Base-by-base conservation (phyloP, 1,140 invertebrate genomes). In the Eupeodes corollae region DNA sequence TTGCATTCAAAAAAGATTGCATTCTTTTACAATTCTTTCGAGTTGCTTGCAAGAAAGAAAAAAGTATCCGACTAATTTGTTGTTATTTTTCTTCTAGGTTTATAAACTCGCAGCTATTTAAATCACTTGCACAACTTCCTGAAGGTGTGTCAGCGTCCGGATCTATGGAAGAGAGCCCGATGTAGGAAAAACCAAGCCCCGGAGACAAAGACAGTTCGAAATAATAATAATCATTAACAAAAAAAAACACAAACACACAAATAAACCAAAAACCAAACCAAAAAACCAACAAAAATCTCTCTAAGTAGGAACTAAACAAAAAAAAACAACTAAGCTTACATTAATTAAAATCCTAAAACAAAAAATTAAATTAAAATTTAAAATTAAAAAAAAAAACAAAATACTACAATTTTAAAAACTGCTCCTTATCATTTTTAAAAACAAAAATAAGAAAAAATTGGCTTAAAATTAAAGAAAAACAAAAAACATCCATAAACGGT, bases 21-120 rank as follows among this genome's bases (percentile, higher is more conserved):
- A 40, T 40, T 8, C 21, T 35, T 26, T 46, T 39, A 37, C 14
- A 39, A 10, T 37, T 21, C 19, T 35, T 10, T 43, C 14, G 14
- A 42, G 6, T n/a, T 19, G 42, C 42, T 48, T 42, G 16, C 26
- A 42, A 9, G 16, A 19, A 30, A 16, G 12, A 6, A 21, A n/a
- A n/a, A n/a, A n/a, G n/a, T n/a, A n/a, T n/a, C n/a, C n/a, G n/a
- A n/a, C n/a, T n/a, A n/a, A n/a, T n/a, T n/a, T n/a, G n/a, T n/a
- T n/a, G n/a, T n/a, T n/a, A n/a, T n/a, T n/a, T n/a, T 43, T n/a
- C 26, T 6, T 50, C 14, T 37, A 72, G 70, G 58, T 96, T 95
- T 76, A 79, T 95, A 65, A 91, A 90, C 73, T 94, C 90, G 49
- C 74, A 79, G 57, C 74, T 88, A 56, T 93, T 89, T 75, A 88